Evolutionary conservation across 2,888 invertebrate species (phyloP), one percentile per base, ranked within the genome.

Genomic region (Drosophila prolongata): DNA sequence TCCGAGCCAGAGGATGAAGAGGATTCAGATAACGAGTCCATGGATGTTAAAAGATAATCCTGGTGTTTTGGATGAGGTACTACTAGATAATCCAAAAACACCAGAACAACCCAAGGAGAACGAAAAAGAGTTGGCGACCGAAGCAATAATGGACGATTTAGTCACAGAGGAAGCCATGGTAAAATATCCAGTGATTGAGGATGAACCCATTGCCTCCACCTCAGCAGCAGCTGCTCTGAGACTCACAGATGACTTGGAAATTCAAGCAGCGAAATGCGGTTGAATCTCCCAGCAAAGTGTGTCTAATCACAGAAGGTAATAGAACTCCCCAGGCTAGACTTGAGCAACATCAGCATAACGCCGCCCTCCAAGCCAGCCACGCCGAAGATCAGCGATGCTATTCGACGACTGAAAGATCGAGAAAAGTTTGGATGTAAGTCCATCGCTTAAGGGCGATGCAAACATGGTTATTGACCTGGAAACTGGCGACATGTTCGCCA

Each of bases 381-480:
- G 1, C 78, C 85, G 3, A 78, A 78, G 6, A 78, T 76, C 42
- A 87, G 78, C 24, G 80, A 89, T 38, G 90, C 72, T 0, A 78
- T 90, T 11, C 82, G 83, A 11, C 80, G 84, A 2, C 55, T 90
- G 1, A 80, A 80, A 81, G 27, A 60, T 75, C 4, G 79, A 85
- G 6, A 89, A 86, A 27, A 75, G 75, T 49, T 61, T 50, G 3
- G 80, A 90, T 90, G 74, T 79, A 2, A 90, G 85, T 60, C 95
- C 95, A 1, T 92, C 91, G 16, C 87, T 95, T 2, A 94, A 93
- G 75, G 94, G 94, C 1, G 92, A 92, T 49, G 91, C 93, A 0
- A 93, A 93, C 74, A 92, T 93, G 75, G 87, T 95, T 5, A 95
- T 96, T 55, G 94, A 95, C 89, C 91, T 96, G 40, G 94, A 95